Evolutionary conservation across 2,113 vertebrate species (phyloP).

Genomic region (Paracanthobrama guichenoti): DNA sequence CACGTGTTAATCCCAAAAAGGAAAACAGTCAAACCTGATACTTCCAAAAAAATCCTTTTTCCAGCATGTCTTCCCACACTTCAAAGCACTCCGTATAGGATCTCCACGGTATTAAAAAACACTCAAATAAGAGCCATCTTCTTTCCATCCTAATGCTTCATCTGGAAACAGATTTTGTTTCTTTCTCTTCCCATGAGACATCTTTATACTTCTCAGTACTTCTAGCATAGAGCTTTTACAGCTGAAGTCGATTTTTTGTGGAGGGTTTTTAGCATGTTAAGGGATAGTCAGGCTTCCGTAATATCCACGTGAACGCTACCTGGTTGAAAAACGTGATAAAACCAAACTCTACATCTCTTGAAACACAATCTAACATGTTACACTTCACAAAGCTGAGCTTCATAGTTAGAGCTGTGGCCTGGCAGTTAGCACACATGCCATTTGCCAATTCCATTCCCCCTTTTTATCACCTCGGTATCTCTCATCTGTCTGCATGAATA

Average conservation of each 20-base stretch:
- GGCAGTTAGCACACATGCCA: too few species aligned
- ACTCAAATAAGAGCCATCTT: slow-evolving; percentile 64
- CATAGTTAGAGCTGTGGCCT: neutral
- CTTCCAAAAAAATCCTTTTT: slow-evolving; percentile 60
- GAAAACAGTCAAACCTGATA: slow-evolving; percentile 64
- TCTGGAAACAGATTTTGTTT: slow-evolving; percentile 60
- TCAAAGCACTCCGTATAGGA: slow-evolving; percentile 76
- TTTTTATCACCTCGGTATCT: neutral
- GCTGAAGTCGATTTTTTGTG: slow-evolving; percentile 3
- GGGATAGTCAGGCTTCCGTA: neutral
- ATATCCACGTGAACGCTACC: neutral
- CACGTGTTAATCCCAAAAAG: slow-evolving; percentile 66
- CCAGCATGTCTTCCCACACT: slow-evolving; percentile 72
- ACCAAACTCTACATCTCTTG: neutral
- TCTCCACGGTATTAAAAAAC: slow-evolving; percentile 70
- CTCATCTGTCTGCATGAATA: neutral
- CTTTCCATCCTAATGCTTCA: slow-evolving; percentile 68
- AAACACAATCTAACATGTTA: neutral
- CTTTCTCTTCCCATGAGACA: slow-evolving; percentile 3
- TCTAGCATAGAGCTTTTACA: neutral
- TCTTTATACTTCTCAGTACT: slow-evolving; percentile 18
- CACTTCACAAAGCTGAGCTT: neutral
- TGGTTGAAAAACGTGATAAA: neutral
- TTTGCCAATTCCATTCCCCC: neutral
- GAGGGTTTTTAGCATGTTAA: neutral